Base-by-base conservation (phyloP, 1,140 invertebrate genomes). In the Bombus pascuorum region DNA sequence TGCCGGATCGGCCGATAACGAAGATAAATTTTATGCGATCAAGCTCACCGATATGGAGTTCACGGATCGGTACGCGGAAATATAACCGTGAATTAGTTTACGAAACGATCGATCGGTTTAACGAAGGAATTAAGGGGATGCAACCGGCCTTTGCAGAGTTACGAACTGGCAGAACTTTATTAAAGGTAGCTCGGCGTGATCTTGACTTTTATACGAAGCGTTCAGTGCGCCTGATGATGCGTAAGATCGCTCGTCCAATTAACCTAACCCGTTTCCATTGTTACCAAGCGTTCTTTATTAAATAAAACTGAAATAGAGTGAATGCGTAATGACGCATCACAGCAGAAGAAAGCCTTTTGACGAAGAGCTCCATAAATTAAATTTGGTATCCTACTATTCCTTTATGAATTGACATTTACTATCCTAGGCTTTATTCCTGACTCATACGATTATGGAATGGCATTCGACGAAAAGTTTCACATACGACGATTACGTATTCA, bases 31-130 rank as follows among this genome's bases (percentile, higher is more conserved):
- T 85, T 44, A 79, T 75, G 79, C 74, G 86, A 82, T 89, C 84
- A 28, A 37, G 66, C 81, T 34, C 79, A 22, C 42, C 53, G 88
- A 87, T 89, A 89, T 10, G 25, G 47, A 53, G 47, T 53, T 53
- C 47, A 22, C 37, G 34, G 34, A 39, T 34, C 59, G 62, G 42
- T 82, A 81, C 77, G 85, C 65, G 88, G 86, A 90, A 90, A 90
- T 86, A 87, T 79, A 81, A 73, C 39, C 81, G 13, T 28, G 25
- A 42, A 62, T 84, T 90, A 74, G 53, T 90, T 90, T 90, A 90
- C 88, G 88, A 90, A 90, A 90, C 88, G 86, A 87, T 90, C 78
- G 75, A 86, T 90, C 77, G 79, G n/a, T 37, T 77, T 89, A 89
- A 89, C 85, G 81, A 89, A 85, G 77, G 85, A 81, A 77, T 87